Percentiles rank a stretch among this genome's conserved stretches.
phyloP scores from a whole-genome alignment of 2,797 vertebrate genomes.

The Danio tinwini region DNA sequence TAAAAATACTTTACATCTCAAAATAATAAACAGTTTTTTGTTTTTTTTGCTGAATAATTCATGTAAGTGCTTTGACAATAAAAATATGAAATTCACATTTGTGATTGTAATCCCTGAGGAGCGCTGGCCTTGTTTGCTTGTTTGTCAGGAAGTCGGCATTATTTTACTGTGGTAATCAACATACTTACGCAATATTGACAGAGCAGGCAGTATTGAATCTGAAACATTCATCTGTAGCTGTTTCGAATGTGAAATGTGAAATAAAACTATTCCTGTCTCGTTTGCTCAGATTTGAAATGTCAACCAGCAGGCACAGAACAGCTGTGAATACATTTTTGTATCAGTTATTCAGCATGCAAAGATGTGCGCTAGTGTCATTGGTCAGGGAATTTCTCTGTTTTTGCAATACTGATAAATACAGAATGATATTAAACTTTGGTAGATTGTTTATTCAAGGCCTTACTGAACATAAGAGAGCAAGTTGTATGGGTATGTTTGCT shows the following conservation, averaged over 20 bases:
- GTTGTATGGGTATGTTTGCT: background rate
- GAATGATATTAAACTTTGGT: constrained; percentile 43
- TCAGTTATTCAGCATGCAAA: background rate
- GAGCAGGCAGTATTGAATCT: background rate
- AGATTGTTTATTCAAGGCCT: background rate
- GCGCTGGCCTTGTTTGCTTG: background rate
- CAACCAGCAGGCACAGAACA: background rate
- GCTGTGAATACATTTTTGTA: background rate
- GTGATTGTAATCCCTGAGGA: background rate
- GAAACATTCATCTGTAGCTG: background rate
- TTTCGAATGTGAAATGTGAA: background rate
- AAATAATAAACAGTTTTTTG: background rate
- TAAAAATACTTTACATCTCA: background rate
- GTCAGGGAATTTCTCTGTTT: background rate
- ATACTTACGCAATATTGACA: background rate
- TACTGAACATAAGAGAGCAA: background rate
- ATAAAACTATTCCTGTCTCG: constrained; percentile 7
- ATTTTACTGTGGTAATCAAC: background rate
- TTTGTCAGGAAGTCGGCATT: background rate
- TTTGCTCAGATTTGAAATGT: constrained; percentile 13
- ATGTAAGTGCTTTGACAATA: background rate
- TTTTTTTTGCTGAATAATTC: constrained; percentile 5
- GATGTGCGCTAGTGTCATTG: background rate
- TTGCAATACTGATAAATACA: background rate
- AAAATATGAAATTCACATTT: constrained; percentile 1